Base-by-base conservation (phyloP, 2,797 vertebrate genomes). In the Hippoglossus hippoglossus region DNA sequence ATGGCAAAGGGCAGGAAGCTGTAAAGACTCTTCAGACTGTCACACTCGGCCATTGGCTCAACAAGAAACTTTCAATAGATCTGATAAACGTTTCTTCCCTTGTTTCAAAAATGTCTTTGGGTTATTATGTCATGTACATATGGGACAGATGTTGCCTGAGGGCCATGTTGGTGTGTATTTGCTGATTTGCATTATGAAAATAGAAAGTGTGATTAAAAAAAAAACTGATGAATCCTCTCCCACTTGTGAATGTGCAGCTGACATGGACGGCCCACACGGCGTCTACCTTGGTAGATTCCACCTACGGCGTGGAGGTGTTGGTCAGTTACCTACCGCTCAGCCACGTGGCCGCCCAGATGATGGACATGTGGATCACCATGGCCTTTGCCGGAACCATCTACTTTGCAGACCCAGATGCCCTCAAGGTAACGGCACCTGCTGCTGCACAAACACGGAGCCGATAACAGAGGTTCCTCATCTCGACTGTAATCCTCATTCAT, bases 241-340 rank as follows among this genome's bases (percentile, higher is more conserved):
- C 31, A 9, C 15, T 3, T 44, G 8, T 39, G 3, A 7, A 6
- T 16, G 34, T 58, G 21, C 58, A 96, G 95, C 64, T 96, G 49
- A 95, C 94, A 3, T 96, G 95, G 95, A 93, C 91, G 0, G 77
- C 92, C 13, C 61, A 18, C 0, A 21, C 62, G 0, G 83, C 84
- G 0, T 81, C 90, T 0, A 0, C 0, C 3, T 9, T 54, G n/a
- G 58, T 73, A 2, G 24, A 31, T 3, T n/a, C 92, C 2, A 60
- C 4, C 0, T 24, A 12, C 0, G 67, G 53, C 0, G 73, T 76
- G 11, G 94, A 95, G 46, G 63, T 73, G 3, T 0, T 95, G 47
- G 77, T 96, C 73, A 96, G 95, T 73, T 96, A 95, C 80, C 88
- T 96, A 65, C 95, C 95, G 0, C 93, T 96, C 61, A 95, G 94